Evolutionary conservation across 2,113 vertebrate species (phyloP).

Genomic region (Pluvianellus socialis): DNA sequence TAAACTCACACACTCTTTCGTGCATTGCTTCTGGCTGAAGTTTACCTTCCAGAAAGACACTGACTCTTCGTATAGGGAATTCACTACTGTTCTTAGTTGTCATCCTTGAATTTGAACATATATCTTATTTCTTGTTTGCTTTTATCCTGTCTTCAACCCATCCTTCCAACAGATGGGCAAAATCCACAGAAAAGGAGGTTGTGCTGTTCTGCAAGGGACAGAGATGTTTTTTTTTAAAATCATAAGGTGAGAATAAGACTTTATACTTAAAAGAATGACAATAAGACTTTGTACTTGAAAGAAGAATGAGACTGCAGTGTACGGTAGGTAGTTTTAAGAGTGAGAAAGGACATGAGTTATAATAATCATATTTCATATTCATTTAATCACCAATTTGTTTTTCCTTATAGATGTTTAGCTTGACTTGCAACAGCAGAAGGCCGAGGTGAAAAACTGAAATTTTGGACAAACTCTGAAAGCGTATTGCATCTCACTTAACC

Average conservation of each 20-base stretch:
- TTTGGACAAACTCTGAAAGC: background rate
- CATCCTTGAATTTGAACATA: background rate
- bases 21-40: background rate
- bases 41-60: background rate
- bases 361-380: fast-evolving
- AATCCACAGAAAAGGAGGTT: background rate
- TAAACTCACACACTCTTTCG: background rate
- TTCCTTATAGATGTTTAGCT: background rate
- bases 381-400: background rate
- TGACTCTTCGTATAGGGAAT: background rate
- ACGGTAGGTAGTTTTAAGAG: fast-evolving
- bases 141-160: background rate
- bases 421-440: background rate
- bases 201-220: background rate
- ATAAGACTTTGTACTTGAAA: background rate
- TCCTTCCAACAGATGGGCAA: background rate
- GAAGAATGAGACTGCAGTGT: background rate
- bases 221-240: background rate
- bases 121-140: background rate
- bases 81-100: background rate
- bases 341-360: background rate
- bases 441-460: background rate
- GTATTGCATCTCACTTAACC: background rate
- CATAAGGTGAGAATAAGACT: background rate
- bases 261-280: background rate